Evolutionary conservation across 2,797 vertebrate genomes (phyloP).

Genomic region (Odontamblyopus rebecca): DNA sequence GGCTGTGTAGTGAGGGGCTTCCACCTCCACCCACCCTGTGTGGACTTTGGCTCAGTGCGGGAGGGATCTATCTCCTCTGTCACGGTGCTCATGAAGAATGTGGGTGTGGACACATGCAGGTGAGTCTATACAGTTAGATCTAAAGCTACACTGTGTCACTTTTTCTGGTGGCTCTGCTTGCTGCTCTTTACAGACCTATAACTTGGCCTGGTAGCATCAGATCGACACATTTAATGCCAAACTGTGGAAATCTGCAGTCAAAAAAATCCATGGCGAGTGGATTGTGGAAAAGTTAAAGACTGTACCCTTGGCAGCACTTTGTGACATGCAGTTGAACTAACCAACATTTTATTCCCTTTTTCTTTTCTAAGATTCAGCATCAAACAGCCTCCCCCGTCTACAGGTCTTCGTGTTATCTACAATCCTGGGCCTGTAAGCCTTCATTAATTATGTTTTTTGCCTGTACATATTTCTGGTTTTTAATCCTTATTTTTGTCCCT

Average conservation of each 20-base stretch:
- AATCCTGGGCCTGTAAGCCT: constrained; percentile 85
- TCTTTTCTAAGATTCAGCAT: constrained; percentile 81
- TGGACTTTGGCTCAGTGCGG: constrained; percentile 81
- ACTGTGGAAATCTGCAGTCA: no score
- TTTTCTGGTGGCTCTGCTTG: not conserved
- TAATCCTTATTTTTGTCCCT: not conserved
- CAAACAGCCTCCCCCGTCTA: constrained; percentile 81
- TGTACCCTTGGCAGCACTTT: no score
- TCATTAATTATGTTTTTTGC: not conserved
- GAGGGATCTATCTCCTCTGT: constrained; percentile 77
- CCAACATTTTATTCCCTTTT: constrained; percentile 17
- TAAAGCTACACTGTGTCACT: not conserved
- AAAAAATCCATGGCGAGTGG: no score
- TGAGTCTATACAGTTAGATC: not conserved
- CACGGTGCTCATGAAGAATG: constrained; percentile 81
- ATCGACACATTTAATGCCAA: no score
- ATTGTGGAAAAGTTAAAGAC: no score
- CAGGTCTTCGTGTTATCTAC: constrained; percentile 84
- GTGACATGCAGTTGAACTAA: not conserved
- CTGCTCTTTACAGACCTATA: no score
- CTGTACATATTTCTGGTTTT: not conserved
- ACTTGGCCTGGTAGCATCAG: no score
- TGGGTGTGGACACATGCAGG: constrained; percentile 87
- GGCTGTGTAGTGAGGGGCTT: constrained; percentile 65
- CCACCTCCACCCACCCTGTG: constrained; percentile 77